phyloP scores from a whole-genome alignment of 2,113 vertebrate species.

The Strix uralensis region DNA sequence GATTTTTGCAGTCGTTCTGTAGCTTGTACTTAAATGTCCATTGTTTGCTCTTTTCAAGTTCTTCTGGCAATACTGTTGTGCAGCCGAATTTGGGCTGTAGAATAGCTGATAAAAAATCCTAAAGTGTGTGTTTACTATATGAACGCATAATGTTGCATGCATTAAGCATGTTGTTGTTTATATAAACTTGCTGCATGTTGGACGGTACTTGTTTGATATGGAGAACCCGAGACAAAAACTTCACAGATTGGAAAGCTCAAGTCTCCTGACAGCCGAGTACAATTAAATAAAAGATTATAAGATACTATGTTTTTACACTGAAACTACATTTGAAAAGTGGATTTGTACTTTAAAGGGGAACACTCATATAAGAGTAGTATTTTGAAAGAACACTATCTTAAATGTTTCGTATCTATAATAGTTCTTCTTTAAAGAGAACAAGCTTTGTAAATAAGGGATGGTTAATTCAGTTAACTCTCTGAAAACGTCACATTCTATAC shows the following conservation, averaged over 20 bases:
- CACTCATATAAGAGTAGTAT: not conserved
- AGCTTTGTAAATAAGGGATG: not conserved
- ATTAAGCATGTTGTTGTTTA: slow-evolving; percentile 66
- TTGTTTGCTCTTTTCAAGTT: slow-evolving; percentile 73
- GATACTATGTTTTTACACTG: not conserved
- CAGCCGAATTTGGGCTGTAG: slow-evolving; percentile 12
- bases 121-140: slow-evolving; percentile 36
- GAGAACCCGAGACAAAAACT: slow-evolving; percentile 56
- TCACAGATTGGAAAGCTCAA: slow-evolving; percentile 53
- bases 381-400: slow-evolving; percentile 12
- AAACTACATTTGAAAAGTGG: not conserved
- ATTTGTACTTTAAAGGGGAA: slow-evolving; percentile 22
- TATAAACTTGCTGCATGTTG: slow-evolving; percentile 69
- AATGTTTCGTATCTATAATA: not conserved
- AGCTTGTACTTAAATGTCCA: slow-evolving; percentile 59
- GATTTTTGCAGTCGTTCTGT: slow-evolving; percentile 31
- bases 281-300: slow-evolving; percentile 27
- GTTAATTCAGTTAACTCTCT: slow-evolving; percentile 10
- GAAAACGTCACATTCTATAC: not conserved
- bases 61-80: slow-evolving; percentile 44
- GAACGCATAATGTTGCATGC: slow-evolving; percentile 56
- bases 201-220: slow-evolving; percentile 41
- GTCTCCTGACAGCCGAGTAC: not conserved
- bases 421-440: not conserved
- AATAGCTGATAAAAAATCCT: slow-evolving; percentile 18